Conservation (phyloP, 2,797 vertebrate genomes). For the Coilia nasus region DNA sequence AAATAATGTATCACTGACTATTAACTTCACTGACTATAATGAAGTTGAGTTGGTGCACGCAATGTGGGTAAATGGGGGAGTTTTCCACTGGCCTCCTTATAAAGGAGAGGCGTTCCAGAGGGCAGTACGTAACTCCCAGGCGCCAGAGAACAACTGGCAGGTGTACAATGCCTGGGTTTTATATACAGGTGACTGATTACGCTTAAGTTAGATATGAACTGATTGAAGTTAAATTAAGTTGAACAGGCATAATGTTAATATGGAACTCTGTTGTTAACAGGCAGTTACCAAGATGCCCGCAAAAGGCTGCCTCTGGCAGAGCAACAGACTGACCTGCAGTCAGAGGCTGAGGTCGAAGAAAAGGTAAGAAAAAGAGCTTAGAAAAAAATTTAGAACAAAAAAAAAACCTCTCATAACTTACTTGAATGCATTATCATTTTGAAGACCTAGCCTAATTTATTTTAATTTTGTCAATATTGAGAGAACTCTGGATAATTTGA, state of each 20-base stretch:
- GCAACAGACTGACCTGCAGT: slow-evolving; percentile 20
- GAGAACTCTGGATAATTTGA: too few species aligned
- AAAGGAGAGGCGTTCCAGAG: neutral
- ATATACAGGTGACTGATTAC: neutral
- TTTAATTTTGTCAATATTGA: too few species aligned
- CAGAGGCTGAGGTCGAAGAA: slow-evolving; percentile 20
- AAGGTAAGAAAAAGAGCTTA: too few species aligned
- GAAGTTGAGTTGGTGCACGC: too few species aligned
- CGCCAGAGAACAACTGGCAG: slow-evolving; percentile 27
- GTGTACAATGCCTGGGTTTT: slow-evolving; percentile 17
- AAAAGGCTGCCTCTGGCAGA: slow-evolving; percentile 30
- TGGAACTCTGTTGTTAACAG: slow-evolving; percentile 19
- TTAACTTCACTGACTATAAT: slow-evolving; percentile 23
- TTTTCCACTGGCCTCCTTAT: slow-evolving; percentile 40
- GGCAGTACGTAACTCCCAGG: neutral
- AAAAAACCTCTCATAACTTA: too few species aligned
- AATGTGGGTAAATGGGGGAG: too few species aligned
- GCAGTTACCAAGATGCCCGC: slow-evolving; percentile 19
- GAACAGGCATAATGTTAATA: neutral
- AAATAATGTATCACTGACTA: slow-evolving; percentile 31
- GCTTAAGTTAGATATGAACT: too few species aligned
- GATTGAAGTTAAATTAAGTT: too few species aligned
- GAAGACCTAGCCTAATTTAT: too few species aligned
- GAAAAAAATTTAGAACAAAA: too few species aligned
- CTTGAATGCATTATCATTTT: too few species aligned